Base-by-base conservation (phyloP, 1,140 invertebrate genomes). In the Drosophila seguyi region DNA sequence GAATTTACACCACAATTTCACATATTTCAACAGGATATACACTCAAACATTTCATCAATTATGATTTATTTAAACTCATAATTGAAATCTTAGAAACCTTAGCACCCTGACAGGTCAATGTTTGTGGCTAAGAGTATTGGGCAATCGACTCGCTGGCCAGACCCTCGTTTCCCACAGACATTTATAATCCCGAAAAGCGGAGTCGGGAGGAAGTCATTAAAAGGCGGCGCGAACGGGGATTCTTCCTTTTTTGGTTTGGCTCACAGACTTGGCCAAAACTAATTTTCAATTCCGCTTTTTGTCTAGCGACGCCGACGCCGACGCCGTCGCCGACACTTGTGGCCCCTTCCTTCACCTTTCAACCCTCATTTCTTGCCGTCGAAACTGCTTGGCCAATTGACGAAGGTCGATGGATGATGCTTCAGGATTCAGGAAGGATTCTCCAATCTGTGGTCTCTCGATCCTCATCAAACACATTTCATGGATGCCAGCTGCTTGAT, bases 391-490 rank as follows among this genome's bases (percentile, higher is more conserved):
- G 77, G 41, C 58, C 73, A 75, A 77, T 78, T 85, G 81, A 85
- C 81, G 82, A 86, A 66, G 81, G 82, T 85, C 67, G 59, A 55
- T 53, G n/a, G 20, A 27, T 47, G 44, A 47, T 47, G 44, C 44
- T 16, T 36, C 20, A 38, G 52, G 50, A 22, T 36, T 53, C 50
- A 59, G 68, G 67, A 39, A 65, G 38, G 42, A 53, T 61, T 79
- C 56, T 55, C n/a, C 66, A 58, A 59, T 77, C 74, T 67, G 56
- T 55, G 50, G 57, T 53, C 63, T 45, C 11, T 8, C 18, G 79
- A 87, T 88, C 84, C 84, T 87, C 80, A 82, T 87, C 84, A 87
- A 79, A 77, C 84, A 87, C 76, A 80, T 88, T 87, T 83, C 68
- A 68, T 62, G 63, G 31, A 47, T 47, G 52, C 47, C 81, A 83